phyloP scores from a whole-genome alignment of 2,113 vertebrate genomes.

The Ptilorrhoa leucosticta region DNA sequence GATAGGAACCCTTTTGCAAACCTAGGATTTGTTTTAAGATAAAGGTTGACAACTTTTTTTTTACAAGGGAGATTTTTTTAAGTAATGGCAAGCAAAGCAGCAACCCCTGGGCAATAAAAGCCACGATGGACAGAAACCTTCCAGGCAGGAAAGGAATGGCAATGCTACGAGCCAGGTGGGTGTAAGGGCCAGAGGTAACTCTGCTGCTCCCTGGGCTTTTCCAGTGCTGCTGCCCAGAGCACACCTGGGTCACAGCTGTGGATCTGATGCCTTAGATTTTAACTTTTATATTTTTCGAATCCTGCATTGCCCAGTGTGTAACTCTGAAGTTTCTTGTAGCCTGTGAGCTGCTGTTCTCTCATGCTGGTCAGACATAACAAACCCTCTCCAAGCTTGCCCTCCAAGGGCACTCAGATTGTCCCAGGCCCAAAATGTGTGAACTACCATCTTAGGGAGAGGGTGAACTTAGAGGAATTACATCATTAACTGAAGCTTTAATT shows the following conservation, averaged over 20 bases:
- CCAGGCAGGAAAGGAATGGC: background rate
- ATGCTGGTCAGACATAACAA: no score
- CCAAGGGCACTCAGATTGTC: no score
- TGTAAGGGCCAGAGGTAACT: background rate
- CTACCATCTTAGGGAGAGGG: no score
- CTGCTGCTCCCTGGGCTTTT: background rate
- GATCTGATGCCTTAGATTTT: no score
- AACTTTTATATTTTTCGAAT: no score
- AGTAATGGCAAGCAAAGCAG: background rate
- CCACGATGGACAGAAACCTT: background rate
- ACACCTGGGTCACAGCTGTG: background rate
- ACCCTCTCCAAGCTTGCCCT: no score
- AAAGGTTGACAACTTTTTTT: slow-evolving; percentile 40
- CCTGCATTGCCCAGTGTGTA: no score
- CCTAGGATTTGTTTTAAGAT: slow-evolving; percentile 53
- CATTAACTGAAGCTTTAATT: no score
- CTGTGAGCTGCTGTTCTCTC: no score
- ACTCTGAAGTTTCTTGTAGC: no score
- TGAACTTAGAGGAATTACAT: no score
- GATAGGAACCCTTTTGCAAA: slow-evolving; percentile 38
- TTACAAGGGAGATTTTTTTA: slow-evolving; percentile 13
- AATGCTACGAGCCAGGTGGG: rapidly evolving
- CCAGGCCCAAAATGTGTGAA: no score
- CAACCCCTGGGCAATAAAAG: background rate
- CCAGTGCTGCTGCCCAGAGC: background rate